Evolutionary conservation across 2,888 invertebrate species (phyloP), one percentile per base, ranked within the genome.

Genomic region (Macrosoma leucophasiata): DNA sequence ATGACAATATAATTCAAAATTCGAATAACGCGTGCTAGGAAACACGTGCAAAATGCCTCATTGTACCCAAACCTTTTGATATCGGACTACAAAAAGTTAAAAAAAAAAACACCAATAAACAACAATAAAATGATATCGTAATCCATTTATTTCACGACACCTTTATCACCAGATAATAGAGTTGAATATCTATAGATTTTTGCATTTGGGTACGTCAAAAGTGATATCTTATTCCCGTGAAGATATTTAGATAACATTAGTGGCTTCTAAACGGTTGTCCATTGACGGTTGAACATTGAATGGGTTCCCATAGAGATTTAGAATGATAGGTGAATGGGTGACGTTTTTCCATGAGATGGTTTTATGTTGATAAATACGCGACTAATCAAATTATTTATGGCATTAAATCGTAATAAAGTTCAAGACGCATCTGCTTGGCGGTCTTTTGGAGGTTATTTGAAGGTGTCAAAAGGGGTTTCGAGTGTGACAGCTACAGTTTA

Each of bases 331-430:
- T 75, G 65, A 72, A 79, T 73, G 65, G 62, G 26, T 79, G 82
- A 82, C 78, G 67, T 81, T 78, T 79, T 78, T 75, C 74, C 76
- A 61, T 61, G 55, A 60, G 78, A 84, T 76, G 74, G 62, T 70
- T 75, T 67, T 68, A 65, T 74, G 72, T 75, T 81, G 82, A 84
- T 82, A 82, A 79, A 84, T 81, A 79, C 71, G 76, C 55, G 68
- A 76, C 82, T 84, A 82, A 84, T 84, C 81, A 77, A 82, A 82
- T 84, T 82, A 82, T 82, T 82, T 82, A 84, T 79, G 84, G 82
- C 58, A 76, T 78, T 71, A 76, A 78, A 79, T 67, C 57, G 68
- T 65, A 61, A 77, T 78, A 76, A 77, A 75, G 66, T 64, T 51
- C 46, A 25, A 40, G 43, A 50, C 51, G 65, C 81, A 79, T 69